Evolutionary conservation across 2,113 vertebrate species (phyloP), one percentile per base, ranked within the genome.

Genomic region (Lophotis ruficrista): DNA sequence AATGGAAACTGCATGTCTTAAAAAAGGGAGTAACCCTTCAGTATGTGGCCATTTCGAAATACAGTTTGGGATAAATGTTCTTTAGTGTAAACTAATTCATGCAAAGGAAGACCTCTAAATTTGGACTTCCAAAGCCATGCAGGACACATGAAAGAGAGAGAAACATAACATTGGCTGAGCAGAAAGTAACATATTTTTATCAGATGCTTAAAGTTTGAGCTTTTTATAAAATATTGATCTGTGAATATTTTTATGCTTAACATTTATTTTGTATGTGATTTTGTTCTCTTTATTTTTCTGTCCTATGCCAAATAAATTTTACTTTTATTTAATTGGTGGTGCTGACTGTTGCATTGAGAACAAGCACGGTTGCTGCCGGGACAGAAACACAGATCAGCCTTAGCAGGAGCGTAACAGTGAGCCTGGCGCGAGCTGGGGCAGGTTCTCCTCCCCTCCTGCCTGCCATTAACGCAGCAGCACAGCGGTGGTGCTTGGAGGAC

Each of bases 281-380:
- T 92, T 92, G 62, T 92, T 93, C 76, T 87, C 48, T 41, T 90
- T 62, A 47, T 90, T 96, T 87, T 96, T 92, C 90, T 96, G 83
- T 93, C 41, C 61, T 96, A 94, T 83, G 83, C 61, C 80, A 94
- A 97, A 97, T 96, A 96, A 96, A 96, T 96, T 84, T 87, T 96
- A 93, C 96, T 95, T 96, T 94, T 97, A 89, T 96, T 95, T 96
- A 96, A 76, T 50, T 38, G 50, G 4, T 94, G 87, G 73, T 91
- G 54, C 41, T 54, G 89, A 84, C 41, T 94, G 33, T 80, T 96
- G 43, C 28, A 33, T 58, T 91, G 73, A 65, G 54, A 71, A 66
- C 23, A 64, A 41, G 14, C 28, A 30, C 1, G 1, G 41, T 65
- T 82, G 18, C 47, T 82, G 45, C 38, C 54, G 28, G 45, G 53